Evolutionary conservation across 2,888 invertebrate genomes (phyloP).

Genomic region (Megaustenia siamemsis): DNA sequence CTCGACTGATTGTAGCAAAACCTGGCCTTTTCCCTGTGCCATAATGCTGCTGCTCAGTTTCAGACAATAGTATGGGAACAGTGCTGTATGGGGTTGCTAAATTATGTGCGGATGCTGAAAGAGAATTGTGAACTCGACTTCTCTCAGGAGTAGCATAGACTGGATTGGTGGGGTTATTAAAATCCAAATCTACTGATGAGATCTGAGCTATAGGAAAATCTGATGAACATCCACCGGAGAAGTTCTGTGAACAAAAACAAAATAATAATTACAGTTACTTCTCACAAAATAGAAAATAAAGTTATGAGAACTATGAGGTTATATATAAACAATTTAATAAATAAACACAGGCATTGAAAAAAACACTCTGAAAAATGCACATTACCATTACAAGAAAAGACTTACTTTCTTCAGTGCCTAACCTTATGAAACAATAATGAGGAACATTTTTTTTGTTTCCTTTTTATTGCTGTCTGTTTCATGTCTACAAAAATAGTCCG

Average conservation of each 20-base stretch:
- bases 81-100: conserved; percentile 68
- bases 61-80: conserved; percentile 65
- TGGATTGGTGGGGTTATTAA: conserved; percentile 45
- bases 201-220: conserved; percentile 64
- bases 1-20: conserved; percentile 59
- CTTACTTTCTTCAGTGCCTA: too few relatives aligned
- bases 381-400: too few relatives aligned
- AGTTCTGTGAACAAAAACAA: conserved; percentile 16
- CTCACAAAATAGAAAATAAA: too few relatives aligned
- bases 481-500: too few relatives aligned
- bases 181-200: conserved; percentile 71
- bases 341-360: too few relatives aligned
- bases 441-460: too few relatives aligned
- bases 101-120: conserved; percentile 49
- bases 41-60: conserved; percentile 3
- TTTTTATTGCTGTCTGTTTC: too few relatives aligned
- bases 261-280: background rate
- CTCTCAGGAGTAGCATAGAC: conserved; percentile 64
- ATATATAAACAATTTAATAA: too few relatives aligned
- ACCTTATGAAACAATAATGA: too few relatives aligned
- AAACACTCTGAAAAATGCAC: too few relatives aligned
- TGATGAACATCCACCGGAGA: background rate
- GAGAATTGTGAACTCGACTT: conserved; percentile 52
- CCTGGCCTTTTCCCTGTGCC: conserved; percentile 37
- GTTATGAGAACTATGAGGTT: too few relatives aligned